Conservation (phyloP, 2,113 vertebrate genomes). For the Oriolus oriolus region DNA sequence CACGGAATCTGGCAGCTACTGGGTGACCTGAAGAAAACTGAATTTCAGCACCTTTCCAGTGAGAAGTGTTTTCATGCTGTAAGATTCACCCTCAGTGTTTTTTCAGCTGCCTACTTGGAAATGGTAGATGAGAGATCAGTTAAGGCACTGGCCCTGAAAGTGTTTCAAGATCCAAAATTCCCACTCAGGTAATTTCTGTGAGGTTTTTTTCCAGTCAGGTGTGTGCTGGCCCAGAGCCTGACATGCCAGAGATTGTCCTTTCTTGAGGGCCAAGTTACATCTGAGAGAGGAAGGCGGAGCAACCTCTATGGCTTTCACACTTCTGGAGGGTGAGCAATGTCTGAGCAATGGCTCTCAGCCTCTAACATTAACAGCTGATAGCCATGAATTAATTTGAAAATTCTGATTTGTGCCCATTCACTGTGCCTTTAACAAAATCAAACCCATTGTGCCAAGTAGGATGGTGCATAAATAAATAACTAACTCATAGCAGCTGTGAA, state of each 20-base stretch:
- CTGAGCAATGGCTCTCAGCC: neutral
- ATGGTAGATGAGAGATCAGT: neutral
- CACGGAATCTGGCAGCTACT: neutral
- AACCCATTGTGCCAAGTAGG: neutral
- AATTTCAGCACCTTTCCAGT: neutral
- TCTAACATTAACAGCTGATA: neutral
- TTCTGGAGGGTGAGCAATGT: neutral
- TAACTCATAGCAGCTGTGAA: slow-evolving; percentile 24
- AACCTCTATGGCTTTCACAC: neutral
- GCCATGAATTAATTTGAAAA: neutral
- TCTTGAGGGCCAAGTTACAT: neutral
- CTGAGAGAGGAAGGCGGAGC: neutral
- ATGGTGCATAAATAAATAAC: slow-evolving; percentile 9
- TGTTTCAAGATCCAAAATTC: neutral
- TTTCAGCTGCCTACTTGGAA: neutral
- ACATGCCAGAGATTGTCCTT: neutral
- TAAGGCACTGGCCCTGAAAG: neutral
- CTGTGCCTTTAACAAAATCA: slow-evolving; percentile 28
- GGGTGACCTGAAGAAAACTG: neutral
- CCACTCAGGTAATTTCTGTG: neutral
- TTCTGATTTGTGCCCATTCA: neutral
- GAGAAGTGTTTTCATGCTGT: neutral
- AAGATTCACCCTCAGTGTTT: neutral
- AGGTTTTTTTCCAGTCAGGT: neutral
- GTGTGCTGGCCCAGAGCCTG: neutral